These are phyloP conservation scores for Scaptomyza reducta DNA, from an alignment of 2,888 invertebrate species.

Conservation along the genomic window DNA sequence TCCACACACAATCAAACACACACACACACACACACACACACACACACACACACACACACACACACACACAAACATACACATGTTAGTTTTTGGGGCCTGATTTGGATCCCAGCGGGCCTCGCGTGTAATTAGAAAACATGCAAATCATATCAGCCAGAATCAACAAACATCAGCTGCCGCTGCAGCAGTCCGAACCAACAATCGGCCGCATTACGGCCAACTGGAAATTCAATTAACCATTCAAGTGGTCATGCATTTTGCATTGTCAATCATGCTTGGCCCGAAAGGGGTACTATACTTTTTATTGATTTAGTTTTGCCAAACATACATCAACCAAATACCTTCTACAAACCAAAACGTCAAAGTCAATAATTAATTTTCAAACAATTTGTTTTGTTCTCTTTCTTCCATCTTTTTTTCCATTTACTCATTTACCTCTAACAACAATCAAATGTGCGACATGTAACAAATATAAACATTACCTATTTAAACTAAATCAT, in stretches of 20 bases:
- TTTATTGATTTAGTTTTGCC: no score
- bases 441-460: slow-evolving; percentile 8
- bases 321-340: slow-evolving; percentile 10
- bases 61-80: neutral
- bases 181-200: neutral
- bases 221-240: slow-evolving; percentile 22
- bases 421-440: slow-evolving; percentile 4
- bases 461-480: slow-evolving; percentile 9
- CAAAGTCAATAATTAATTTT: slow-evolving; percentile 47
- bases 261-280: neutral
- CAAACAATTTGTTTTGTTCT: slow-evolving; percentile 49
- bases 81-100: slow-evolving; percentile 1
- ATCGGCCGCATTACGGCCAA: slow-evolving; percentile 5
- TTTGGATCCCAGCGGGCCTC: slow-evolving; percentile 8
- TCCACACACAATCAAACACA: neutral
- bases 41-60: no score
- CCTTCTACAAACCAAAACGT: neutral
- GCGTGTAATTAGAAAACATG: slow-evolving; percentile 28
- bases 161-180: neutral
- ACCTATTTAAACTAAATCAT: neutral
- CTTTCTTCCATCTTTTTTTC: slow-evolving; percentile 40
- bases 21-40: neutral
- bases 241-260: neutral
- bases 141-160: slow-evolving; percentile 9
- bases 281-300: no score